Conservation (phyloP, 2,888 invertebrate genomes). For the Eristalinus sepulchralis region DNA sequence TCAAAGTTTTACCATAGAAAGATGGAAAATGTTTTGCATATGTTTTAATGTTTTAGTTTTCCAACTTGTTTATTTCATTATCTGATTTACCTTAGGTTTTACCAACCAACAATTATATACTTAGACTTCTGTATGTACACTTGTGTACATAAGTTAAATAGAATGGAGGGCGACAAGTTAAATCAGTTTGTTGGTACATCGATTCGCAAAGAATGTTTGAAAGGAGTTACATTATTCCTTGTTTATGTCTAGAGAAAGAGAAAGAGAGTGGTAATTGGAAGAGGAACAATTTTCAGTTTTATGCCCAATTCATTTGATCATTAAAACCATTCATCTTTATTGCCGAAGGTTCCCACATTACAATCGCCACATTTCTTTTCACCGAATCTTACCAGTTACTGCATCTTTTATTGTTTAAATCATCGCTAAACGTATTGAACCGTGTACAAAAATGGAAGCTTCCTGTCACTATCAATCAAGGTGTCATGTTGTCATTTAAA, state of each 20-base stretch:
- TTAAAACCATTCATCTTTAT: not conserved
- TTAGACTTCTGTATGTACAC: not conserved
- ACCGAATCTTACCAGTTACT: not conserved
- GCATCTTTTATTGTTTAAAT: constrained; percentile 17
- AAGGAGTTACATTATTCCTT: not conserved
- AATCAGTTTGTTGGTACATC: not conserved
- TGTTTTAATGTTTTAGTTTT: constrained; percentile 18
- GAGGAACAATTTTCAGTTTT: not conserved
- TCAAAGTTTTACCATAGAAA: constrained; percentile 17
- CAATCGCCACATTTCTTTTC: not conserved
- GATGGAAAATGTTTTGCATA: constrained; percentile 2
- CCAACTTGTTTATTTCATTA: constrained; percentile 26
- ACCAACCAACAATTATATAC: not conserved
- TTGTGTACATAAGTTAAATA: not conserved
- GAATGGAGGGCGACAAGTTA: not conserved
- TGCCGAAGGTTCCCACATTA: not conserved
- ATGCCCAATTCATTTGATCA: not conserved
- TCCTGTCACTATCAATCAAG: not conserved
- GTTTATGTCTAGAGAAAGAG: not conserved
- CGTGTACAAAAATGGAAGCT: constrained; percentile 7
- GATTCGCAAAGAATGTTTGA: no score
- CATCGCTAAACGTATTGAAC: constrained; percentile 45
- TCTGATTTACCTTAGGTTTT: not conserved
- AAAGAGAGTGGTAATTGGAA: not conserved
- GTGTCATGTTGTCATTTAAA: not conserved